phyloP scores from a whole-genome alignment of 2,797 vertebrate genomes.

The Fistularia commersonii region DNA sequence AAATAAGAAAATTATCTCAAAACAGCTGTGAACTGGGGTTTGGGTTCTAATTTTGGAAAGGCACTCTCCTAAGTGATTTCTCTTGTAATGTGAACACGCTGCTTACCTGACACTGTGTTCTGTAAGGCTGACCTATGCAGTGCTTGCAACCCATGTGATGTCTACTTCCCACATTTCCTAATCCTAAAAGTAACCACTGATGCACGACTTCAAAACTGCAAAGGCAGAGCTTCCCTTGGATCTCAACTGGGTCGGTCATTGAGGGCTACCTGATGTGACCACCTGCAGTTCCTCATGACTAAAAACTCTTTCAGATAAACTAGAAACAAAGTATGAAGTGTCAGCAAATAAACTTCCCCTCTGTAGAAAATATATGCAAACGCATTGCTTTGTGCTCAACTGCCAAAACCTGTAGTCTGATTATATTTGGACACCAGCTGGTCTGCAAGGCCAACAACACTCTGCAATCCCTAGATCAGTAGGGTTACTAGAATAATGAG shows the following conservation, averaged over 20 bases:
- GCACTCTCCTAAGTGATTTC: not conserved
- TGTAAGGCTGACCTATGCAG: not conserved
- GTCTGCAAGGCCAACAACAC: conserved; percentile 5
- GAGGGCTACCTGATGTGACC: conserved; percentile 4
- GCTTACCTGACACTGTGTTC: not conserved
- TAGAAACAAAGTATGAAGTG: conserved; percentile 32
- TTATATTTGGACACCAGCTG: conserved; percentile 48
- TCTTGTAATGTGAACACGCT: not conserved
- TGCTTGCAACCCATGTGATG: not conserved
- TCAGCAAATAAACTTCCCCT: conserved; percentile 43
- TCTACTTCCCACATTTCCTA: not conserved
- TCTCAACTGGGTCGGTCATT: not conserved
- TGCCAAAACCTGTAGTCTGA: conserved; percentile 29
- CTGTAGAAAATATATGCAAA: conserved; percentile 37
- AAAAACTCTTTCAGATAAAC: conserved; percentile 16
- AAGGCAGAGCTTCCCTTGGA: too few relatives aligned
- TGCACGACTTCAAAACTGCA: too few relatives aligned
- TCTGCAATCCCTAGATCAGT: too few relatives aligned
- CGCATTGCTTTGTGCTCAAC: conserved; percentile 28
- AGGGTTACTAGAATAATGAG: not conserved
- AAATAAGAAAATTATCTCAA: not conserved
- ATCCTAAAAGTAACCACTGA: not conserved
- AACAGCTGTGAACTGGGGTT: not conserved
- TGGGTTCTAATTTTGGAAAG: too few relatives aligned
- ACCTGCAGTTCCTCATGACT: not conserved